phyloP scores from a whole-genome alignment of 1,140 invertebrate genomes.

The Heliothis subflexa region DNA sequence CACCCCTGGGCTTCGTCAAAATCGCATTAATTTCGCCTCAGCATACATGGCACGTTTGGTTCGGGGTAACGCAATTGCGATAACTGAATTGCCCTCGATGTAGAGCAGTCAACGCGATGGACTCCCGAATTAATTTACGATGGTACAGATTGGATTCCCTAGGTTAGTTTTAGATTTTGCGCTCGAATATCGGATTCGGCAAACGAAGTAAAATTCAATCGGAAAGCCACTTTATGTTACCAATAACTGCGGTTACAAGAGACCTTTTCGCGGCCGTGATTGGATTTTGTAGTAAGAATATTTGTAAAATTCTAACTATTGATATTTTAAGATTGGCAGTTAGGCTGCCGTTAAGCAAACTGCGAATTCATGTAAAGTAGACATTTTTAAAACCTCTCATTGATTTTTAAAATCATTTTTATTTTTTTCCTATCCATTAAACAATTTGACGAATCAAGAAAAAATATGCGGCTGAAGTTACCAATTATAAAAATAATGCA shows the following conservation, averaged over 20 bases:
- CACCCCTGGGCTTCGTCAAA: background rate
- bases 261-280: background rate
- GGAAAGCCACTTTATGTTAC: conserved; percentile 13
- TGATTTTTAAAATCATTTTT: too few species aligned
- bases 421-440: too few species aligned
- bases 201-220: conserved; percentile 22
- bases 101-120: background rate
- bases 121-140: conserved; percentile 12
- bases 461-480: too few species aligned
- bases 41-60: conserved; percentile 20
- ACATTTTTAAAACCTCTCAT: too few species aligned
- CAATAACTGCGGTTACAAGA: background rate
- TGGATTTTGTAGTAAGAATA: background rate
- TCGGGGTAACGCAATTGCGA: background rate
- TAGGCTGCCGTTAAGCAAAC: too few species aligned
- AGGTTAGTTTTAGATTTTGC: conserved; percentile 16
- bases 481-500: too few species aligned
- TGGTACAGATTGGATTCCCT: conserved; percentile 28
- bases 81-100: conserved; percentile 2
- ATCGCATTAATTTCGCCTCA: conserved; percentile 26
- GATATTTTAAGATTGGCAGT: too few species aligned
- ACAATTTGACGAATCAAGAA: too few species aligned
- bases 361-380: too few species aligned
- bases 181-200: background rate
- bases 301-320: too few species aligned